Base-by-base conservation (phyloP, 1,140 invertebrate genomes). In the Cheumatopsyche charites region DNA sequence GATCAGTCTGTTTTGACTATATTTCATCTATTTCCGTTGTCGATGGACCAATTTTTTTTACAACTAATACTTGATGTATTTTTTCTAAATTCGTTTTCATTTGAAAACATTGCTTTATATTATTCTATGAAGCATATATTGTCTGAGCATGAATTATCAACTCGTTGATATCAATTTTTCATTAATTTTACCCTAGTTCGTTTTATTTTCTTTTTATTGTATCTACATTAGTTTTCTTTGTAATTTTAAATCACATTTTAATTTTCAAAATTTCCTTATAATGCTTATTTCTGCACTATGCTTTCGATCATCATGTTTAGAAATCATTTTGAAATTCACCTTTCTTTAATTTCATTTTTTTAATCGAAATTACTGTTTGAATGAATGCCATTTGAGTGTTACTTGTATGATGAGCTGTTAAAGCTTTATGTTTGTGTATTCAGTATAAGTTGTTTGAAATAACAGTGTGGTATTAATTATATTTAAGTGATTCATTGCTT, bases 401-500 rank as follows among this genome's bases (percentile, higher is more conserved):
- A 25, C 25, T 47, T 58, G 23, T 58, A 58, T 25, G 55, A 58
- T 58, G 55, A 58, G 23, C 12, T 26, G 23, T 58, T 58, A 23
- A 23, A 58, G 55, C 55, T 13, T n/a, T 58, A 7, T 25, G 55
- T 58, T 58, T 58, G 17, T 58, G 12, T 25, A 25, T 58, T 58
- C 23, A 26, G 21, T 58, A 21, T 25, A 58, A 58, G 55, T 19
- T 52, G 49, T 58, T 58, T 58, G 55, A 58, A 58, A 58, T 58
- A 58, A 58, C 55, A 58, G 55, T 58, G 55, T 58, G 55, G 55
- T 58, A 58, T 58, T 25, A 21, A 25, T 58, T 58, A 58, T 58
- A 58, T 58, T 25, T 58, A 58, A 58, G 55, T 58, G 55, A 58
- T 25, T 7, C 55, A 58, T 58, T 58, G 55, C 55, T 58, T 58